Percentiles rank a stretch among this genome's conserved stretches.
These are phyloP conservation scores for Acrobasis repandana DNA, from an alignment of 2,888 invertebrate genomes.

Conservation along the genomic window DNA sequence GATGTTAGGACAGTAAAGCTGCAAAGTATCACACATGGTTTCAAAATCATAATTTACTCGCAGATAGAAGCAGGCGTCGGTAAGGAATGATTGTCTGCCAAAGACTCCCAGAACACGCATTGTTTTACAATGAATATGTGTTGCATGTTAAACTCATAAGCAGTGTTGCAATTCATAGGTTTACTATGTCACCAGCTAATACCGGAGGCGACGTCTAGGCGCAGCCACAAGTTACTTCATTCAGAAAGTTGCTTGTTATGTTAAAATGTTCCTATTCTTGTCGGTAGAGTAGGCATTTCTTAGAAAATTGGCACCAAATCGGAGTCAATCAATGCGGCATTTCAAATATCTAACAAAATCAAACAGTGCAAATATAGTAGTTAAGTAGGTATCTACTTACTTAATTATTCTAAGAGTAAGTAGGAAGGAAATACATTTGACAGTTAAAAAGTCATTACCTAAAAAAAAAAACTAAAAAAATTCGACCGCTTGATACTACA, in stretches of 20 bases:
- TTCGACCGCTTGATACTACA: no score
- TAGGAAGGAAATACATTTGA: no score
- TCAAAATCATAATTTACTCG: slow-evolving; percentile 55
- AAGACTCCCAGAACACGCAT: slow-evolving; percentile 67
- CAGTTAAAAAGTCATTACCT: no score
- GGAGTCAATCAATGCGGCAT: neutral
- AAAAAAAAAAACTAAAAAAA: no score
- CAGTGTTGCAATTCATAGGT: slow-evolving; percentile 51
- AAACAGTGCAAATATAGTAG: neutral
- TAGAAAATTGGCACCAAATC: neutral
- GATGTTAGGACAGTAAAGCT: neutral
- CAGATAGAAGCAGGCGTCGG: slow-evolving; percentile 38
- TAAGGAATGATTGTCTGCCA: slow-evolving; percentile 56
- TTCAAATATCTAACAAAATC: neutral
- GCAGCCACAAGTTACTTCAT: slow-evolving; percentile 13
- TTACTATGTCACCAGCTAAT: slow-evolving; percentile 25
- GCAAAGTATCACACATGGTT: slow-evolving; percentile 46
- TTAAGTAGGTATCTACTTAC: no score
- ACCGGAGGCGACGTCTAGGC: slow-evolving; percentile 5
- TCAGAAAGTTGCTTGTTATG: slow-evolving; percentile 17
- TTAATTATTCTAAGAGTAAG: no score
- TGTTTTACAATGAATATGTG: slow-evolving; percentile 59
- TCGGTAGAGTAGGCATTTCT: neutral
- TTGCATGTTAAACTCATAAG: slow-evolving; percentile 62
- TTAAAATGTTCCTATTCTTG: slow-evolving; percentile 12